A percentile compares a stretch with the other conserved stretches of the same genome.
These are phyloP conservation scores for Trimorus sp. DNA, from an alignment of 2,888 invertebrate genomes.

Conservation along the genomic window DNA sequence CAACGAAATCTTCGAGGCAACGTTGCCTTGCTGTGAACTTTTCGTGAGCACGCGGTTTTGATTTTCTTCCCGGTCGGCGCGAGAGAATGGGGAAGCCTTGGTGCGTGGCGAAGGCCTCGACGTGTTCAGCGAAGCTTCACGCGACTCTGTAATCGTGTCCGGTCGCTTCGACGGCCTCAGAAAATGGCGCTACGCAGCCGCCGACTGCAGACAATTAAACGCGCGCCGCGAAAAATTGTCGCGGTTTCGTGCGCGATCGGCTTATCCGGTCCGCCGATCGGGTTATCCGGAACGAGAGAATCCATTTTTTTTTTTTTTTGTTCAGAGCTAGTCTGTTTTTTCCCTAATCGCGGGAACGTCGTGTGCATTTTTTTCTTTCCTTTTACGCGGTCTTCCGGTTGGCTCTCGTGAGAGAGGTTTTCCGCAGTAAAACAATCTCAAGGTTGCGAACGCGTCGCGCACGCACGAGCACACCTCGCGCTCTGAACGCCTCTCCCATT, in stretches of 20 bases:
- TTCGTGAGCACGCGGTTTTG: constrained; percentile 48
- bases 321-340: constrained; percentile 3
- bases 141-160: constrained; percentile 79
- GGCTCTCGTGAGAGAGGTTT: constrained; percentile 65
- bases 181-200: constrained; percentile 53
- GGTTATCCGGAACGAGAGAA: no score
- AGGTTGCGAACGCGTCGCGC: constrained; percentile 64
- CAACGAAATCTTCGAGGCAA: constrained; percentile 12
- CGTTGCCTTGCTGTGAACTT: constrained; percentile 13
- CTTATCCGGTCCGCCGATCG: background rate
- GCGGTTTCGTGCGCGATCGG: constrained; percentile 28
- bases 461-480: constrained; percentile 63
- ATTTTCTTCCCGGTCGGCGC: constrained; percentile 56
- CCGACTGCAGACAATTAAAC: constrained; percentile 38
- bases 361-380: constrained; percentile 45
- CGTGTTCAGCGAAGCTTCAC: constrained; percentile 80
- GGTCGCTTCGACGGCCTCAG: constrained; percentile 72
- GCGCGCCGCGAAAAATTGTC: constrained; percentile 25
- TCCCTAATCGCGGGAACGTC: constrained; percentile 23
- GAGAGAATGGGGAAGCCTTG: constrained; percentile 73
- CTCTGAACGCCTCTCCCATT: constrained; percentile 51
- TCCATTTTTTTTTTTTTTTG: no score
- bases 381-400: constrained; percentile 56
- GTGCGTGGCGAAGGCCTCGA: constrained; percentile 80
- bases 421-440: constrained; percentile 66